Conservation (phyloP, 2,888 invertebrate species). For the Mermis nigrescens region DNA sequence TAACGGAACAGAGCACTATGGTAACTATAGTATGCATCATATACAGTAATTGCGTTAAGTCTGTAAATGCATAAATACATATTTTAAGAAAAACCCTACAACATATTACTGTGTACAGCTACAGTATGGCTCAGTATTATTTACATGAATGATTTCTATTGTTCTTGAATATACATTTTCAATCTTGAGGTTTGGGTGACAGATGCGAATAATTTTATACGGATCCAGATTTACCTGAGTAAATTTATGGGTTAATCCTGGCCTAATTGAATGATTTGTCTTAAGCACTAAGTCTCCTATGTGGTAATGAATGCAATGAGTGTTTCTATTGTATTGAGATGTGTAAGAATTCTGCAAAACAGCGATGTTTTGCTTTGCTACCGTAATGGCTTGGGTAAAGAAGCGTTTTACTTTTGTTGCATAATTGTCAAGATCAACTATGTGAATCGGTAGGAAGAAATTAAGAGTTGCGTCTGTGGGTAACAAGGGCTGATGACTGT, state of each 20-base stretch:
- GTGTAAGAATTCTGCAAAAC: neutral
- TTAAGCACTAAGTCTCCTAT: neutral
- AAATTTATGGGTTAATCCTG: neutral
- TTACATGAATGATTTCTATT: too few species aligned
- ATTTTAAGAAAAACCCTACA: too few species aligned
- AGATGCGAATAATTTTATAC: neutral
- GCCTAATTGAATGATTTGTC: neutral
- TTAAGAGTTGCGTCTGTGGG: neutral
- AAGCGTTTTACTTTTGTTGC: neutral
- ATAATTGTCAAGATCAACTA: neutral
- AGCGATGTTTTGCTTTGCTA: neutral
- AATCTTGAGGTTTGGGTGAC: neutral
- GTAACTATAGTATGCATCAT: too few species aligned
- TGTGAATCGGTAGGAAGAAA: neutral
- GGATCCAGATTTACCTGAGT: neutral
- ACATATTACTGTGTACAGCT: too few species aligned
- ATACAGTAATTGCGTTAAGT: too few species aligned
- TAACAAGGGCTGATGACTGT: neutral
- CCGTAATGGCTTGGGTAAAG: neutral
- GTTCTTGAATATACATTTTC: too few species aligned
- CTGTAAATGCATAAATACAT: too few species aligned
- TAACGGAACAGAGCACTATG: too few species aligned
- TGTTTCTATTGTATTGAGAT: neutral
- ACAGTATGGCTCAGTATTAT: too few species aligned
- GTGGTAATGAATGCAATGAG: neutral